These are phyloP conservation scores for Scytalopus superciliaris DNA, from an alignment of 2,113 vertebrate genomes.

Conservation along the genomic window DNA sequence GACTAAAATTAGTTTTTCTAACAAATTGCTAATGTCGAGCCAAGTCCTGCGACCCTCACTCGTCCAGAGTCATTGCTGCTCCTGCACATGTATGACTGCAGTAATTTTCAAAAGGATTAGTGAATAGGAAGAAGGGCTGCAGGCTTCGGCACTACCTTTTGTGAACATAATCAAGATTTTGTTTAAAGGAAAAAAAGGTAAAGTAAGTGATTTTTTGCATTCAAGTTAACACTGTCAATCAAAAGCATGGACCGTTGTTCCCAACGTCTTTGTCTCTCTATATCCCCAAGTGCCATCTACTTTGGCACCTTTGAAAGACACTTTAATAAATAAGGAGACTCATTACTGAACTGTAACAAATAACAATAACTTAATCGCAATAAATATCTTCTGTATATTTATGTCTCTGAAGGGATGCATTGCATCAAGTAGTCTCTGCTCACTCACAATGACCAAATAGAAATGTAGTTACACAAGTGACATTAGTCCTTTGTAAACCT, in stretches of 20 bases:
- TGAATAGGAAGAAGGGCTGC: slow-evolving; percentile 3
- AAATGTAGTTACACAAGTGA: slow-evolving; percentile 74
- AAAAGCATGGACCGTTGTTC: slow-evolving; percentile 72
- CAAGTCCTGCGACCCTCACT: neutral
- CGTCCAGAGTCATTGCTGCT: neutral
- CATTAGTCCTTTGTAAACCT: slow-evolving; percentile 79
- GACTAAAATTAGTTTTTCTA: slow-evolving; percentile 52
- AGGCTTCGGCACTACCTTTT: neutral
- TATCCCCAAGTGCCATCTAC: slow-evolving; percentile 75
- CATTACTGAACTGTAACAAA: slow-evolving; percentile 95
- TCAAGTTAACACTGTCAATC: slow-evolving; percentile 67
- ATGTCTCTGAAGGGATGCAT: slow-evolving; percentile 88
- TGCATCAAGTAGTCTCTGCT: slow-evolving; percentile 83
- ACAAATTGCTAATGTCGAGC: slow-evolving; percentile 28
- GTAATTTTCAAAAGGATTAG: neutral
- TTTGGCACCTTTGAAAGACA: slow-evolving; percentile 91
- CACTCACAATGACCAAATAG: slow-evolving; percentile 76
- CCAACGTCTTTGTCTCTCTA: slow-evolving; percentile 72
- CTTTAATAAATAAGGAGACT: slow-evolving; percentile 88
- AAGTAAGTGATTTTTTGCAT: slow-evolving; percentile 84
- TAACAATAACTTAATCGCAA: slow-evolving; percentile 99
- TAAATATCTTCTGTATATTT: slow-evolving; percentile 94
- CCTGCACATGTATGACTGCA: neutral
- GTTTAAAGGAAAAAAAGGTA: slow-evolving; percentile 78
- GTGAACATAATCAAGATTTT: slow-evolving; percentile 31